phyloP scores from a whole-genome alignment of 92 coral and sea anemone species.

The Phenganax stokvisi region DNA sequence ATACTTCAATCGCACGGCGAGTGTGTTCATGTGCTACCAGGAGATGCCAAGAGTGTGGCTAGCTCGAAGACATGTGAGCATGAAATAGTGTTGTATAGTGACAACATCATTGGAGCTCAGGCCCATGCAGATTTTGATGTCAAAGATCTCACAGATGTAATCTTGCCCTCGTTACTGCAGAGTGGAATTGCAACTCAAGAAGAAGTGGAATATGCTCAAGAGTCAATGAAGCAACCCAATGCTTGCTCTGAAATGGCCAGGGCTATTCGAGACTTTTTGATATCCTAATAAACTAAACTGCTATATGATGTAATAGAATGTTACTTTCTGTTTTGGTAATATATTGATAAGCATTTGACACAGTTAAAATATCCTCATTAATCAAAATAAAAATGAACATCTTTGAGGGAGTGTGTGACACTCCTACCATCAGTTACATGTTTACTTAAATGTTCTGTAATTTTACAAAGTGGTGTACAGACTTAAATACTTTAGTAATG shows the following conservation, averaged over 20 bases:
- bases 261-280: constrained; percentile 5
- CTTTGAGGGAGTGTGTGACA: too few species aligned
- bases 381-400: too few species aligned
- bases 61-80: constrained; percentile 30
- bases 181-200: neutral
- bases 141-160: constrained; percentile 5
- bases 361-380: too few species aligned
- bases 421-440: too few species aligned
- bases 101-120: constrained; percentile 41
- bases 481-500: too few species aligned
- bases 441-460: too few species aligned
- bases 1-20: constrained; percentile 47
- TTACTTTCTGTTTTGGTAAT: too few species aligned
- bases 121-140: constrained; percentile 19
- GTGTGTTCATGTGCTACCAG: constrained; percentile 42
- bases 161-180: constrained; percentile 2
- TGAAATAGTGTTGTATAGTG: constrained; percentile 39
- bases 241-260: neutral
- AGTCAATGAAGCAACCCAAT: constrained; percentile 1
- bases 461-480: too few species aligned
- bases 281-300: neutral
- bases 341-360: too few species aligned
- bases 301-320: neutral
- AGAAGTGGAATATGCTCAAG: neutral
- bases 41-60: constrained; percentile 16